Base-by-base conservation (phyloP, 2,113 vertebrate genomes). In the Puffinus mauretanicus region DNA sequence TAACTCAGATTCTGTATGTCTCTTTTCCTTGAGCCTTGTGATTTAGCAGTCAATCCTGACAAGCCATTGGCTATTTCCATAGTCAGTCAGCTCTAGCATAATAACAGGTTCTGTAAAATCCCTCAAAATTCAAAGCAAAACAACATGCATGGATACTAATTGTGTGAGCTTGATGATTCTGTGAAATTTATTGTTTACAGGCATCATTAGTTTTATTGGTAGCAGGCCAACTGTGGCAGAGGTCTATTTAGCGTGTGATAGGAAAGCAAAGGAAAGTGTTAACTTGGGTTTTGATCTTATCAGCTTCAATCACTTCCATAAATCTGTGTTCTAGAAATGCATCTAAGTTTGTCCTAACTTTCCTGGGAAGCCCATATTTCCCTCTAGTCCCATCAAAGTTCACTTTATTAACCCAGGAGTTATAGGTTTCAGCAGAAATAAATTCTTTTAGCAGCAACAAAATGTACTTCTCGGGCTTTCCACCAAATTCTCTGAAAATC, bases 401-500 rank as follows among this genome's bases (percentile, higher is more conserved):
- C 96, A 97, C 94, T 98, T 97, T 97, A 98, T 98, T 98, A 98
- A 98, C 97, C 96, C 95, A 97, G 96, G 94, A 98, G 96, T 98
- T 98, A 97, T 97, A 97, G 97, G 96, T 97, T 98, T 97, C 97
- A 96, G 88, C 85, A 97, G 96, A 98, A 98, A 98, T 98, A 98
- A 98, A 98, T 98, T 98, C 97, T 96, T 97, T 96, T 95, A 96
- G 95, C 93, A 91, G 97, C 94, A 96, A 87, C 96, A 97, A 98
- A 97, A 97, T 97, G 94, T 96, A 94, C 96, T 97, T 96, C 96
- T 96, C 82, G 66, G 90, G 87, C 84, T 97, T 97, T 97, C 94
- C 86, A 96, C 94, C 88, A 94, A 89, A 72, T 93, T 95, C 91
- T 95, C 88, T 90, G 88, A 92, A 97, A 97, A 97, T 95, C 97